Evolutionary conservation across 2,113 vertebrate species (phyloP), one percentile per base, ranked within the genome.

Genomic region (Chascanopsetta lugubris): DNA sequence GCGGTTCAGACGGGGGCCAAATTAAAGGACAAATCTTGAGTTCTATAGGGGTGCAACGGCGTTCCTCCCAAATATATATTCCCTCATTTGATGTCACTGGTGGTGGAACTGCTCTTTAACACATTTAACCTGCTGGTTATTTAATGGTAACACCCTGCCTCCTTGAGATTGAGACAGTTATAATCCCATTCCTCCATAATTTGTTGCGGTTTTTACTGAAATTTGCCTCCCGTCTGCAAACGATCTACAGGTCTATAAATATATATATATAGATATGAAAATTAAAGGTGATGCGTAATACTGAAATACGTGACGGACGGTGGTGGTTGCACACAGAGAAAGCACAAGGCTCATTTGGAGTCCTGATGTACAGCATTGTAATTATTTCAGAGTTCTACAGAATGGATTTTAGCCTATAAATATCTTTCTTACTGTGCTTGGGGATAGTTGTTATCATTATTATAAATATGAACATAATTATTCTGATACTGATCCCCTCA

Each of bases 361-460:
- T 94, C 86, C 86, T 92, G 93, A 93, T 96, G 94, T 95, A 95
- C 88, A 93, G 93, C 93, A 94, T 87, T 94, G 94, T 95, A 94
- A 95, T 94, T 94, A 94, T 89, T 90, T 90, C 82, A 93, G 92
- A 94, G 93, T 94, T 94, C 93, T 94, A 94, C 90, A 92, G 91
- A 90, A 94, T 93, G 92, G 91, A 93, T 94, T 94, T 95, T 94
- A 95, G 92, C 92, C 88, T 92, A 94, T 93, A 93, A 93, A 91
- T 94, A 93, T 92, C 82, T 95, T 96, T 95, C 92, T 91, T 96
- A 94, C 93, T 93, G 93, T 95, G 90, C 93, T 94, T 95, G 92
- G 87, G 88, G 89, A 92, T 92, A 90, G 49, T 91, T 85, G 86
- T 92, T 90, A 77, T 91, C 89, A 46, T 93, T 85, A 54, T 87